Conservation (phyloP, 2,888 invertebrate genomes). For the Lepidocyrtinus sp. region DNA sequence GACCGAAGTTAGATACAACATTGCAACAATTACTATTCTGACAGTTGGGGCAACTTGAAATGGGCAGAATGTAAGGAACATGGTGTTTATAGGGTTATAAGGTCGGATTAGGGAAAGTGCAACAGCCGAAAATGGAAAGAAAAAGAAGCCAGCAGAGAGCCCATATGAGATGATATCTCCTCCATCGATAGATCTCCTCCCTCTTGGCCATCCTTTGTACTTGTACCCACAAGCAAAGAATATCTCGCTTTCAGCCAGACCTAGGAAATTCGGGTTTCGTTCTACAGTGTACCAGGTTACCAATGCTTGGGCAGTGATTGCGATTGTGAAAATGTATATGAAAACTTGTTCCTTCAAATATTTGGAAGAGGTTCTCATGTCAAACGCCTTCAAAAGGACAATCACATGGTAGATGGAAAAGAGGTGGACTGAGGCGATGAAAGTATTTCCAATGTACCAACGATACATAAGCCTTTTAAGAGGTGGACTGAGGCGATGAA, state of each 20-base stretch:
- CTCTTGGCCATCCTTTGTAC: neutral
- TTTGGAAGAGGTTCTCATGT: neutral
- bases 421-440: neutral
- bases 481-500: neutral
- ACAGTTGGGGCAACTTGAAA: neutral
- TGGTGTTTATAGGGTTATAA: neutral
- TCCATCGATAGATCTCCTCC: neutral
- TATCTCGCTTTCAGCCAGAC: neutral
- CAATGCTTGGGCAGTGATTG: neutral
- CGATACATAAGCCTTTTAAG: neutral
- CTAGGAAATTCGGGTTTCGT: neutral
- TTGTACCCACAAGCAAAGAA: neutral
- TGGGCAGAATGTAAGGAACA: constrained; percentile 2
- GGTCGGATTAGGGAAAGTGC: neutral
- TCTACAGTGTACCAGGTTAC: constrained; percentile 10
- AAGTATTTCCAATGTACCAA: neutral
- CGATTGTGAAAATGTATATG: neutral
- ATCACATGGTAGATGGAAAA: neutral
- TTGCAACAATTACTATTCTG: neutral
- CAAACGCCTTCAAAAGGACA: neutral
- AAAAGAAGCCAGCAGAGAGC: neutral
- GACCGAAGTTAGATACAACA: neutral
- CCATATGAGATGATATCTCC: neutral
- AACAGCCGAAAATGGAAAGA: neutral
- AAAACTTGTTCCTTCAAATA: neutral